Conservation (phyloP, 2,113 vertebrate species). For the Tetrax tetrax region DNA sequence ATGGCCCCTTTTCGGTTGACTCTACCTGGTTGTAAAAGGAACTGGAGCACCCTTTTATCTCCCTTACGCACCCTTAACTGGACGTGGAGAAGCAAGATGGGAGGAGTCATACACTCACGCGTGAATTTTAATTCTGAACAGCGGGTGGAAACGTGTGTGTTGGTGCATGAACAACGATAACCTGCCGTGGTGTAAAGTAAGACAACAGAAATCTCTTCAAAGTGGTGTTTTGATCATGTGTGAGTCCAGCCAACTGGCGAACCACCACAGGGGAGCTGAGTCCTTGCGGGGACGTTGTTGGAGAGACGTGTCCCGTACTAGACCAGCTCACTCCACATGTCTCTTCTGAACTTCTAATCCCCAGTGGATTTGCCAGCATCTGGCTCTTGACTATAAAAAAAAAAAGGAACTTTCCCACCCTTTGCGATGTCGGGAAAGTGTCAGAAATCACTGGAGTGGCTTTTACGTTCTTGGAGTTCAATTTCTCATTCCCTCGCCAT, state of each 20-base stretch:
- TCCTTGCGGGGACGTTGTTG: not conserved
- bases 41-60: not conserved
- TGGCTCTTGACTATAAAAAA: not conserved
- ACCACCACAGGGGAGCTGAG: not conserved
- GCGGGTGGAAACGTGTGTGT: accelerated
- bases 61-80: accelerated
- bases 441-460: not conserved
- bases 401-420: not conserved
- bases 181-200: accelerated
- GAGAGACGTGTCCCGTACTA: accelerated
- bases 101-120: accelerated
- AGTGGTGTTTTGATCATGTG: not conserved
- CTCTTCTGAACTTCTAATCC: not conserved
- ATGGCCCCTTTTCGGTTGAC: accelerated
- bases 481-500: accelerated
- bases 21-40: not conserved
- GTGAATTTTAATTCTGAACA: not conserved
- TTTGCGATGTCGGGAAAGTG: not conserved
- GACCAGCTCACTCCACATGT: not conserved
- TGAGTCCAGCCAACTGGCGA: not conserved
- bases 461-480: not conserved
- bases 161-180: not conserved
- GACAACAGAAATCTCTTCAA: not conserved
- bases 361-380: not conserved
- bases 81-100: accelerated